Conservation (phyloP, 2,113 vertebrate genomes). For the Hemicordylus capensis region DNA sequence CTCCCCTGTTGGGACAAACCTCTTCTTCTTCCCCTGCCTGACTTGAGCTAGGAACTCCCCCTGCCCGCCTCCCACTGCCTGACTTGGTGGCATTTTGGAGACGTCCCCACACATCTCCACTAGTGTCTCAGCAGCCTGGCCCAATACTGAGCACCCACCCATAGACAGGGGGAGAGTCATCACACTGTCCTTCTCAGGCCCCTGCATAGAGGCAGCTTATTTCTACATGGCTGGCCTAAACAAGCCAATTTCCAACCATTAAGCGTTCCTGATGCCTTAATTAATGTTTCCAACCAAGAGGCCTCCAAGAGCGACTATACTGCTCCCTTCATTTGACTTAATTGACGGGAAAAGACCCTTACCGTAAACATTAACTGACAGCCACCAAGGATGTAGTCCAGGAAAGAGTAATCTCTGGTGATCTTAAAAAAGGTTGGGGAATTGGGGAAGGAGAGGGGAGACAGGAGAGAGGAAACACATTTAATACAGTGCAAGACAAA, state of each 20-base stretch:
- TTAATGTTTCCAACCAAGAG: neutral
- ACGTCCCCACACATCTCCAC: no score
- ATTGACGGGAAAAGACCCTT: constrained; percentile 67
- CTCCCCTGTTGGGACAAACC: no score
- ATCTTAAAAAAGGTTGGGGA: constrained; percentile 77
- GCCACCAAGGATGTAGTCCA: constrained; percentile 98
- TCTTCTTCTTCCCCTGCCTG: no score
- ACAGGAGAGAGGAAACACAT: neutral
- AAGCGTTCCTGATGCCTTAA: neutral
- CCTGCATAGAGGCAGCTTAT: neutral
- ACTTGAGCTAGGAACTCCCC: no score
- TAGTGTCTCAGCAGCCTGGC: no score
- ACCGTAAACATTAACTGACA: constrained; percentile 98
- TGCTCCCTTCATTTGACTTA: neutral
- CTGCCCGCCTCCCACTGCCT: no score
- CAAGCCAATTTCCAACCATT: fast-evolving
- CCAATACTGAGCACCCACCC: no score
- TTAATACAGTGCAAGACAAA: neutral
- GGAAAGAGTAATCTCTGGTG: constrained; percentile 92
- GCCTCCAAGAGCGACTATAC: neutral
- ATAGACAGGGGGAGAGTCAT: no score
- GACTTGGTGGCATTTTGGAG: no score
- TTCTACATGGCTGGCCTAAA: neutral
- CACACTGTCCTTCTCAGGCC: no score
- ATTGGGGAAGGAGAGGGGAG: neutral